Evolutionary conservation across 2,113 vertebrate genomes (phyloP).

Genomic region (Cairina moschata): DNA sequence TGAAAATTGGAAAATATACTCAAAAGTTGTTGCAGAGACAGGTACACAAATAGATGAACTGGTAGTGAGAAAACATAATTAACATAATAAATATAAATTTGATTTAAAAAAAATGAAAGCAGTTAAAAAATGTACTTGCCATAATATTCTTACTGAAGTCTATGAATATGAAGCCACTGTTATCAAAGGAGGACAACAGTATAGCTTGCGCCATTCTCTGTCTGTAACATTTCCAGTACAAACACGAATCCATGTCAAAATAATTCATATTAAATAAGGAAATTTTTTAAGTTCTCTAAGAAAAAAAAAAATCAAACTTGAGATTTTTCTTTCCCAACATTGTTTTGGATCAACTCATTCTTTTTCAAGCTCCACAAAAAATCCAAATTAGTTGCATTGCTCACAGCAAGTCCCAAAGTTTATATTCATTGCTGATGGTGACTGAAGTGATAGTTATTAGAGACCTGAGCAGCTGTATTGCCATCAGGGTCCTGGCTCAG

Average conservation of each 20-base stretch:
- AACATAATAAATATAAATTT: neutral
- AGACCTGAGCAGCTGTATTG: slow-evolving; percentile 42
- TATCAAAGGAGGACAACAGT: neutral
- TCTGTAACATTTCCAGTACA: neutral
- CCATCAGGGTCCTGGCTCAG: slow-evolving; percentile 25
- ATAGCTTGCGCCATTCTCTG: neutral
- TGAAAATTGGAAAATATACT: neutral
- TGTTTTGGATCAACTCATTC: neutral
- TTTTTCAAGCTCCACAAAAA: neutral
- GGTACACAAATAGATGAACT: neutral
- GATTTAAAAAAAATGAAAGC: neutral
- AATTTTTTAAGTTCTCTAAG: neutral
- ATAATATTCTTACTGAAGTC: neutral
- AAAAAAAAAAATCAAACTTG: neutral
- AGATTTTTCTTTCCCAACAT: slow-evolving; percentile 2
- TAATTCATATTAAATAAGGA: neutral
- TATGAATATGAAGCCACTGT: neutral
- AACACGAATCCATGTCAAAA: slow-evolving; percentile 17
- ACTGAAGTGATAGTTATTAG: slow-evolving; percentile 39
- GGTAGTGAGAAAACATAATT: neutral
- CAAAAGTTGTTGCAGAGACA: neutral
- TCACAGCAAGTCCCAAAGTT: slow-evolving; percentile 24
- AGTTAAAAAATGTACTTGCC: neutral
- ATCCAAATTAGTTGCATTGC: slow-evolving; percentile 1
- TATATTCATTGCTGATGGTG: slow-evolving; percentile 2